Base-by-base conservation (phyloP, 2,888 invertebrate genomes). In the Erebia ligea region DNA sequence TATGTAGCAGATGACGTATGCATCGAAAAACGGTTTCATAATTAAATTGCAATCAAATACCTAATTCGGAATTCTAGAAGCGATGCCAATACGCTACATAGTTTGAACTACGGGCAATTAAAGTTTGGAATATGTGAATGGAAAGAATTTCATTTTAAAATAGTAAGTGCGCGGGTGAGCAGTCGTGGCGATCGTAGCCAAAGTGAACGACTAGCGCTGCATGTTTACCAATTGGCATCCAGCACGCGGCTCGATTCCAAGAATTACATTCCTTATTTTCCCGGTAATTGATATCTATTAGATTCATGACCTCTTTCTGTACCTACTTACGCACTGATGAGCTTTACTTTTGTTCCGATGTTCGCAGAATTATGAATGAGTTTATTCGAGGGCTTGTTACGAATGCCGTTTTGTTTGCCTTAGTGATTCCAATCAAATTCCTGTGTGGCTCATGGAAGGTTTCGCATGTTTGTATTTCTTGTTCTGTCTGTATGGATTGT, bases 121-220 rank as follows among this genome's bases (percentile, higher is more conserved):
- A 84, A 85, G 85, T 85, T 84, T 80, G 82, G 82, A 85, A 88
- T 87, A 85, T 88, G 87, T 85, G 85, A 88, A 82, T 84, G 77
- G 80, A 85, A 90, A 88, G 89, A 91, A 90, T 91, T 91, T 90
- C 82, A 91, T 91, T 91, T 88, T 81, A 88, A 90, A 89, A 88
- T 88, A 86, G 86, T 87, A 77, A 78, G 81, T 81, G 79, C 75
- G 73, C 71, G 76, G 80, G 79, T 81, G 77, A 81, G 76, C 80
- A 81, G 83, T 85, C 82, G 81, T 79, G 79, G 73, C 82, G 84
- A 82, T 84, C 82, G 79, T 82, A 82, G 34, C 5, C 34, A 1
- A 6, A 34, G 6, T 34, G 34, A 34, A 34, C 34, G 34, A 34
- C 34, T 34, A 34, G 82, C 85, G 84, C 82, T 81, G 85, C 84